Base-by-base conservation (phyloP, 2,797 vertebrate species). In the Numenius phaeopus region DNA sequence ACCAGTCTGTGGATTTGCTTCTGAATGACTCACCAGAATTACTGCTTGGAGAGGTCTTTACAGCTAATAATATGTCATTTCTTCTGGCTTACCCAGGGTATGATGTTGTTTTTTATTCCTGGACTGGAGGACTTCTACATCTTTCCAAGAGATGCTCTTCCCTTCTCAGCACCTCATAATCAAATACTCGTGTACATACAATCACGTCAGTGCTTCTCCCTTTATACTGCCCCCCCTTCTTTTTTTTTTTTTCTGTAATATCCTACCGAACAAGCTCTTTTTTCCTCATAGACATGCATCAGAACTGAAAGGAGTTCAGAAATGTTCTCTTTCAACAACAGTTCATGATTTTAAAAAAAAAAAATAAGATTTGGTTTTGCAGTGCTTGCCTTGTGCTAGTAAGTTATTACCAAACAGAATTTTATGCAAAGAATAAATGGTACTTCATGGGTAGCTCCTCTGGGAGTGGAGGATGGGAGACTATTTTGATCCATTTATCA, bases 401-500 rank as follows among this genome's bases (percentile, higher is more conserved):
- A 27, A 73, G 34, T 73, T 85, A 59, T 57, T 85, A 76, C 66
- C 10, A 18, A 73, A 50, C 21, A 89, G 30, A 42, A 66, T 93
- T 95, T 83, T 49, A 83, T 92, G 6, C 46, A 52, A 61, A 54
- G 61, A 87, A 8, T 94, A 67, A 87, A 73, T 83, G 34, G 32
- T 52, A 47, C 39, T 90, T 94, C 66, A 30, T 64, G 87, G 59
- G 65, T 67, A 83, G 54, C 26, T 94, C 11, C 79, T 67, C 14
- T 39, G 17, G 32, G 14, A 26, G 34, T 80, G 87, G 24, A 22
- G 20, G 55, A 77, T 81, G 24, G 49, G 34, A 90, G 42, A 30
- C 55, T 50, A 42, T 96, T 92, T 80, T 59, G 40, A 57, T 82
- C 55, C 66, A 58, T 94, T 90, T 93, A 49, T 89, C 75, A 80